A percentile compares a stretch with the other conserved stretches of the same genome.
phyloP scores from a whole-genome alignment of 2,888 invertebrate genomes.

The Hermaeophaga mercurialis region DNA sequence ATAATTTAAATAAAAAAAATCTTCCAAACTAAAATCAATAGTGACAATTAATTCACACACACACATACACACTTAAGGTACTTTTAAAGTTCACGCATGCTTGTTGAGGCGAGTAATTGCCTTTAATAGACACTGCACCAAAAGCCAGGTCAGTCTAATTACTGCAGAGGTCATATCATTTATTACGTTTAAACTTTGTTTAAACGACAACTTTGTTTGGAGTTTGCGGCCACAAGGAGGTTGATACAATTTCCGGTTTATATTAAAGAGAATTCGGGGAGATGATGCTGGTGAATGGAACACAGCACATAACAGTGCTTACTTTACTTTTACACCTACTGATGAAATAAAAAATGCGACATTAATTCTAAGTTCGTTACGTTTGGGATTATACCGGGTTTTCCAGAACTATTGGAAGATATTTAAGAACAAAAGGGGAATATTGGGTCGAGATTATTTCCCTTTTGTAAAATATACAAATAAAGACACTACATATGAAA shows the following conservation, averaged over 20 bases:
- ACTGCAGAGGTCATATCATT: conserved; percentile 59
- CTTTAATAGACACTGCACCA: conserved; percentile 52
- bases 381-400: too few species aligned
- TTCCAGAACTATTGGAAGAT: too few species aligned
- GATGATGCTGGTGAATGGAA: neutral
- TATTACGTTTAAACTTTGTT: conserved; percentile 58
- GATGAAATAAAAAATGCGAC: neutral
- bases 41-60: too few species aligned
- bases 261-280: conserved; percentile 11
- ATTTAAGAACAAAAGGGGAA: too few species aligned
- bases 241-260: conserved; percentile 37
- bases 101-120: conserved; percentile 49
- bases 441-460: too few species aligned
- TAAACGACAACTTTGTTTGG: conserved; percentile 53
- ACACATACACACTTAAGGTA: conserved; percentile 39
- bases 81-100: conserved; percentile 37
- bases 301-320: too few species aligned
- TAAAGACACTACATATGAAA: too few species aligned
- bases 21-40: too few species aligned
- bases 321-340: too few species aligned
- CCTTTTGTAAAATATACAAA: too few species aligned
- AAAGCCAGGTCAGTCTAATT: conserved; percentile 57
- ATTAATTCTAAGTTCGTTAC: neutral
- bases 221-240: conserved; percentile 35
- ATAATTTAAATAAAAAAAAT: too few species aligned